Conservation (phyloP, 2,888 invertebrate genomes). For the Metalampra italica region DNA sequence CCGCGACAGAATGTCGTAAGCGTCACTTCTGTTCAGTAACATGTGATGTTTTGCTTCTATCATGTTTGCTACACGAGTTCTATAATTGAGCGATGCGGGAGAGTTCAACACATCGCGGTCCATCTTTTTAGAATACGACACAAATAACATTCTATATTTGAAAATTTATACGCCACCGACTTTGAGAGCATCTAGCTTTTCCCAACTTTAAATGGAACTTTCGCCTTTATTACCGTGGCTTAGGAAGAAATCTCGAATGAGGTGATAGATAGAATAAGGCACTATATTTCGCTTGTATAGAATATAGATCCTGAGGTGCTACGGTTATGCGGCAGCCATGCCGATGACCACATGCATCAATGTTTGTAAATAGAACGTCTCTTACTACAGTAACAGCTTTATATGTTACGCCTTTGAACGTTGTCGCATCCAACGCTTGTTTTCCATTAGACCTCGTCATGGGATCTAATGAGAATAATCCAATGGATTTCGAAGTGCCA, state of each 20-base stretch:
- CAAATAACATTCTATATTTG: constrained; percentile 79
- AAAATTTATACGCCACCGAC: constrained; percentile 70
- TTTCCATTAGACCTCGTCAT: constrained; percentile 26
- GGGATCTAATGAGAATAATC: constrained; percentile 20
- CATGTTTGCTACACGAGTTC: constrained; percentile 64
- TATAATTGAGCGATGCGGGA: constrained; percentile 78
- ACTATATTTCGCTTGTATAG: constrained; percentile 54
- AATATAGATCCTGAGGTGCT: constrained; percentile 65
- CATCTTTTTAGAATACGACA: constrained; percentile 79
- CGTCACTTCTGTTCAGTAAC: constrained; percentile 30
- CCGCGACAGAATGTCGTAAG: constrained; percentile 43
- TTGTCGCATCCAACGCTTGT: constrained; percentile 41
- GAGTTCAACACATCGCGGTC: constrained; percentile 76
- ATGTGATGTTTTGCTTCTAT: constrained; percentile 50
- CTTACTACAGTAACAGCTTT: constrained; percentile 49
- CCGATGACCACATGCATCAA: constrained; percentile 78
- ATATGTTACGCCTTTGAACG: constrained; percentile 39
- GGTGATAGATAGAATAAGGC: constrained; percentile 23
- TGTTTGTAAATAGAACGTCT: constrained; percentile 75
- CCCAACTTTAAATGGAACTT: constrained; percentile 28
- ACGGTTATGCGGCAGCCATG: constrained; percentile 72
- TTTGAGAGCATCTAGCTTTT: constrained; percentile 54
- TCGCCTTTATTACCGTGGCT: constrained; percentile 33
- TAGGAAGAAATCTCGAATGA: constrained; percentile 35
- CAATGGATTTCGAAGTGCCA: constrained; percentile 33